phyloP scores from a whole-genome alignment of 2,888 invertebrate species.

The Ophraella communa region DNA sequence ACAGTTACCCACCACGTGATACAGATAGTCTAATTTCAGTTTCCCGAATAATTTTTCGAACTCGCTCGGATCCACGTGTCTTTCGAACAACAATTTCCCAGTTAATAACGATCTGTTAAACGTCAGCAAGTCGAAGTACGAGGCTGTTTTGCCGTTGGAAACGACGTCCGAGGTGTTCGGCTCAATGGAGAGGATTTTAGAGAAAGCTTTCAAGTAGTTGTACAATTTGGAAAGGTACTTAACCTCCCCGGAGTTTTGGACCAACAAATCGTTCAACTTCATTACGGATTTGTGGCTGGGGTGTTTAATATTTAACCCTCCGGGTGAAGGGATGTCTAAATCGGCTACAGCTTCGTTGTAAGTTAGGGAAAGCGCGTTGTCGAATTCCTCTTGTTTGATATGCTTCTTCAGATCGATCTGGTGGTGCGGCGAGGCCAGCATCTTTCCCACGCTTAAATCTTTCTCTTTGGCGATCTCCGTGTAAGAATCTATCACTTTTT shows the following conservation, averaged over 20 bases:
- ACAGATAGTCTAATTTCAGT: conserved; percentile 75
- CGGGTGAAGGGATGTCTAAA: conserved; percentile 44
- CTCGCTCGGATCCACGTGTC: conserved; percentile 70
- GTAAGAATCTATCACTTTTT: conserved; percentile 46
- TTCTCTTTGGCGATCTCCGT: conserved; percentile 41
- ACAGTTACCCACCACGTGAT: conserved; percentile 75
- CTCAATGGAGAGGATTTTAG: conserved; percentile 59
- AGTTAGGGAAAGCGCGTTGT: conserved; percentile 56
- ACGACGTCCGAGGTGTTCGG: conserved; percentile 52
- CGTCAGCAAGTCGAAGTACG: conserved; percentile 64
- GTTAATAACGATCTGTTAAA: conserved; percentile 67
- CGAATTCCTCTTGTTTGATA: conserved; percentile 45
- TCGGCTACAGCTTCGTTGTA: conserved; percentile 60
- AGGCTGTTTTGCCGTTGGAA: conserved; percentile 52
- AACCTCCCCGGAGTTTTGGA: conserved; percentile 40
- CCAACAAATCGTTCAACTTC: conserved; percentile 63
- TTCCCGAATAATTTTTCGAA: conserved; percentile 74
- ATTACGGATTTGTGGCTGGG: conserved; percentile 62
- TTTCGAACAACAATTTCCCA: conserved; percentile 72
- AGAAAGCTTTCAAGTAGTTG: conserved; percentile 66
- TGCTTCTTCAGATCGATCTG: conserved; percentile 44
- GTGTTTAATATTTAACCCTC: conserved; percentile 63
- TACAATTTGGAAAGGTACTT: conserved; percentile 64
- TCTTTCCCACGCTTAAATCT: conserved; percentile 43
- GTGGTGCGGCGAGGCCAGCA: conserved; percentile 48